Conservation (phyloP, 2,888 invertebrate species). For the Hirudinaria manillensis region DNA sequence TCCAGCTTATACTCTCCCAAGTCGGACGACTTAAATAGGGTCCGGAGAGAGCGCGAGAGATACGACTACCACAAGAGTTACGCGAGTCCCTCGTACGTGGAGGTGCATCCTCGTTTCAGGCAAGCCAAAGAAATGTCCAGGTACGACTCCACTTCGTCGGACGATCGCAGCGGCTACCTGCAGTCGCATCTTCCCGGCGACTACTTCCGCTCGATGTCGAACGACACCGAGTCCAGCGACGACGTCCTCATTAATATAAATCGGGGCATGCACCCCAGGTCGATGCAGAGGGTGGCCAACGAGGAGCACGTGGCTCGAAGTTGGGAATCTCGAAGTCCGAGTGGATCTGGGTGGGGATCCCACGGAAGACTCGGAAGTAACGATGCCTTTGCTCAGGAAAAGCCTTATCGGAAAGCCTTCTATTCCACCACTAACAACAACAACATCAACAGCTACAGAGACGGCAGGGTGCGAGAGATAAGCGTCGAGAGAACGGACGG, state of each 20-base stretch:
- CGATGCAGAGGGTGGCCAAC: neutral
- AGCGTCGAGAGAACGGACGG: neutral
- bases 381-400: neutral
- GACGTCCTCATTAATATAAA: neutral
- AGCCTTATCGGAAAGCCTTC: neutral
- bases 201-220: neutral
- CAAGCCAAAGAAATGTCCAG: neutral
- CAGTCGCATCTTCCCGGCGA: neutral
- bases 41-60: too few relatives aligned
- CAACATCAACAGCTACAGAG: conserved; percentile 17
- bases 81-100: neutral
- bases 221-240: conserved; percentile 5
- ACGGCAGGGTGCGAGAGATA: neutral
- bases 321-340: neutral
- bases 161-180: neutral
- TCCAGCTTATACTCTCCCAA: neutral
- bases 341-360: neutral
- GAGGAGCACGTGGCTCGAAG: neutral
- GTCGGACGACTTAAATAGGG: neutral
- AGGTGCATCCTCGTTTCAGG: neutral
- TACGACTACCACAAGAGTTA: conserved; percentile 5
- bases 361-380: neutral
- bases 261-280: too few relatives aligned
- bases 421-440: neutral
- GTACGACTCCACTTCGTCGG: neutral